Base-by-base conservation (phyloP, 2,888 invertebrate genomes). In the Cheilosia soror region DNA sequence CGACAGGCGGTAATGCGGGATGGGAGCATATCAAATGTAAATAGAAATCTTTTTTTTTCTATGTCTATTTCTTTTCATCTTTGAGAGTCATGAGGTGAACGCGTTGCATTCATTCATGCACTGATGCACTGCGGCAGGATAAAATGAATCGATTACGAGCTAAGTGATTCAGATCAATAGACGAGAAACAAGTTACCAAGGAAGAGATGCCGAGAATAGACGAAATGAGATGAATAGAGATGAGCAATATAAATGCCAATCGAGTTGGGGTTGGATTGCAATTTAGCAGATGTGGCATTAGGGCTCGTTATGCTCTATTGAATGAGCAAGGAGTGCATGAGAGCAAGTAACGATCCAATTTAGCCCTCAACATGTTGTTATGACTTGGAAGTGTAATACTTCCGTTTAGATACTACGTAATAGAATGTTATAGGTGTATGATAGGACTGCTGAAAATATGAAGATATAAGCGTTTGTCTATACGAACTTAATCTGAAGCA, bases 121-220 rank as follows among this genome's bases (percentile, higher is more conserved):
- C 49, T 77, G 77, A 85, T 80, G 76, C 76, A 77, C 76, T 85
- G 81, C 85, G 60, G 66, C 66, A 77, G 62, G 62, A 81, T 68
- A 71, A 81, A 85, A 81, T 62, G 77, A 81, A 81, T 85, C 85
- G 81, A 85, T 85, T 85, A 85, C 81, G 71, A 81, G 66, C 33
- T 76, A 85, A 85, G 81, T 71, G 81, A 81, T 71, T 85, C 71
- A 51, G 76, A 81, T 76, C 84, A 73, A 79, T 75, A 65, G 49
- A 68, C 37, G 33, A 29, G 5, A 4, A 53, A 37, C 60, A 68
- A 55, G 57, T 44, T 33, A 62, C 60, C 42, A 68, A 25, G 33
- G 20, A 66, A 51, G 20, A 9, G n/a, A 33, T 47, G 60, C 51
- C 37, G 25, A 49, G 44, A 55, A 63, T 49, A 33, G 37, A 40